Percentiles rank a stretch among this genome's conserved stretches.
These are phyloP conservation scores for Acrobasis repandana DNA, from an alignment of 2,888 invertebrate genomes.

Conservation along the genomic window DNA sequence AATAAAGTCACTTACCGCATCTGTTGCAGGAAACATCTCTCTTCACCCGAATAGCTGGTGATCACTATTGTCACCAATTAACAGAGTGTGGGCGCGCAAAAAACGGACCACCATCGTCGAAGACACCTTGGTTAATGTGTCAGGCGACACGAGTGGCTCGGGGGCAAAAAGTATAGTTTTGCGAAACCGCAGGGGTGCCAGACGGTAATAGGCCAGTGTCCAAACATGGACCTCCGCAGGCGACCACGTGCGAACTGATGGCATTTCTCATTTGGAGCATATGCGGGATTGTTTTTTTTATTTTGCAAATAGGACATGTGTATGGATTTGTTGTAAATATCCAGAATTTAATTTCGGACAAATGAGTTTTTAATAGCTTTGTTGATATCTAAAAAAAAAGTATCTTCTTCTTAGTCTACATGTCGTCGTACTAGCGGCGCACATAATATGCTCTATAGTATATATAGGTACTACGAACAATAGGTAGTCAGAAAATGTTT, in stretches of 20 bases:
- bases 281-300: slow-evolving; percentile 21
- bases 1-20: slow-evolving; percentile 50
- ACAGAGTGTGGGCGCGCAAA: slow-evolving; percentile 59
- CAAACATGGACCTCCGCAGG: slow-evolving; percentile 67
- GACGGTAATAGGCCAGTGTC: slow-evolving; percentile 61
- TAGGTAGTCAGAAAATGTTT: no score
- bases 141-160: slow-evolving; percentile 70
- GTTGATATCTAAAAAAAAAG: neutral
- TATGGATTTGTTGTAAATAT: slow-evolving; percentile 11
- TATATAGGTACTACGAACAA: no score
- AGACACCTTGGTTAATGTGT: slow-evolving; percentile 79
- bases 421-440: neutral
- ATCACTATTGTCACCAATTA: slow-evolving; percentile 81
- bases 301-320: slow-evolving; percentile 3
- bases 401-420: neutral
- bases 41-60: slow-evolving; percentile 67
- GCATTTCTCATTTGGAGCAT: slow-evolving; percentile 21
- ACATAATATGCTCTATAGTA: no score
- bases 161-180: slow-evolving; percentile 57
- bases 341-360: slow-evolving; percentile 1
- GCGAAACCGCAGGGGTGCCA: slow-evolving; percentile 70
- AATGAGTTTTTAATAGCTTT: slow-evolving; percentile 18
- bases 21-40: slow-evolving; percentile 74
- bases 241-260: slow-evolving; percentile 46
- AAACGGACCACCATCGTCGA: slow-evolving; percentile 72